Conservation (phyloP, 2,797 vertebrate genomes). For the Morus bassanus region DNA sequence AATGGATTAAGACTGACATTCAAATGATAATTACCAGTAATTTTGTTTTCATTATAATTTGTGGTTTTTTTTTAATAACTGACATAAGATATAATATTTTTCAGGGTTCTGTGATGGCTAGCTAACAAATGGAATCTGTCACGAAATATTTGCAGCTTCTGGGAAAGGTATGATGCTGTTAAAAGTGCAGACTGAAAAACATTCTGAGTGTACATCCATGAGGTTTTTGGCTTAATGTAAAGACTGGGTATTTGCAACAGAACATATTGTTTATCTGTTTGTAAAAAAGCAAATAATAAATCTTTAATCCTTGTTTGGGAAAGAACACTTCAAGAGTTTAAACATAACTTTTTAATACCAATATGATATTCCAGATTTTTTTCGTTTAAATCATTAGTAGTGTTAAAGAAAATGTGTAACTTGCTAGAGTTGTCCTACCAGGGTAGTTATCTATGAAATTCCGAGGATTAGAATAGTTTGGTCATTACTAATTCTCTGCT, state of each 20-base stretch:
- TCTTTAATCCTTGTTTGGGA: not conserved
- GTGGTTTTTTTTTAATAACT: constrained; percentile 58
- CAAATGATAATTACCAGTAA: constrained; percentile 73
- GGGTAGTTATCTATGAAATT: not conserved
- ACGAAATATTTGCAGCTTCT: constrained; percentile 53
- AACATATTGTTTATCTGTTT: not conserved
- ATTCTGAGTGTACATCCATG: not conserved
- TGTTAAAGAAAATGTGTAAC: not conserved
- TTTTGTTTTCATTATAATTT: constrained; percentile 75
- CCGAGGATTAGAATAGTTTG: not conserved
- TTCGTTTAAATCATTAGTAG: not conserved
- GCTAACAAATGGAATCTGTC: constrained; percentile 63
- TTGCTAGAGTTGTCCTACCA: not conserved
- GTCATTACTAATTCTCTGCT: not conserved
- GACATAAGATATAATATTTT: constrained; percentile 65
- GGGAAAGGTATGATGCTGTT: constrained; percentile 21
- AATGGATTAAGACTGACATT: constrained; percentile 66
- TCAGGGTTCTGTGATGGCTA: constrained; percentile 33
- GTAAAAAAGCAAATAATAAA: not conserved
- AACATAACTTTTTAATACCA: not conserved
- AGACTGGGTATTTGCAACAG: not conserved
- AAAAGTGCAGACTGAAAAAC: not conserved
- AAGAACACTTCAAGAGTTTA: not conserved
- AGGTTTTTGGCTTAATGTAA: not conserved
- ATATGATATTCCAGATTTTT: not conserved